Evolutionary conservation across 2,888 invertebrate species (phyloP), one percentile per base, ranked within the genome.

Genomic region (Heliconius ismenius): DNA sequence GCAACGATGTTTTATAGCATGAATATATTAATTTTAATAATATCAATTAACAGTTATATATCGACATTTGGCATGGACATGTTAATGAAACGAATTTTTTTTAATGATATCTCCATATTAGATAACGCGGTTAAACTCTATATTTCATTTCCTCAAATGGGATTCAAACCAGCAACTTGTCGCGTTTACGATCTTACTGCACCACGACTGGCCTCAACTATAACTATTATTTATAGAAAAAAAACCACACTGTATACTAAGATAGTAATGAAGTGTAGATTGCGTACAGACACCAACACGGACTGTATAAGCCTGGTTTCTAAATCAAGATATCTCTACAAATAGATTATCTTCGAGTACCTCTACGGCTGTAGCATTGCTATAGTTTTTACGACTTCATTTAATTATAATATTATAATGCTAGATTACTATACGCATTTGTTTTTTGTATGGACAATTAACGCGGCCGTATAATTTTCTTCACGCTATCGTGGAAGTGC

Each of bases 331-430:
- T 81, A 77, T n/a, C 11, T 79, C 81, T 78, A 80, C 81, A 79
- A 81, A 82, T 81, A 82, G 81, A 81, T 78, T 73, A 79, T 80
- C 73, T 73, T 82, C 83, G 82, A 84, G 86, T 87, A 54, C n/a
- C 58, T 26, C 26, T 26, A 62, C 64, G 68, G 73, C 39, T 65
- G 65, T 54, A 65, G 74, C 70, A 63, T 63, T 65, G 65, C 74
- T 62, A 58, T 60, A 54, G 36, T 74, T 74, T 77, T 79, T 76
- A 39, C 58, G 28, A 28, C 24, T 54, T 43, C 43, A 65, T 76
- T 76, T 67, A 73, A 76, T 76, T 76, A 73, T 58, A 60, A 72
- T 76, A 76, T 75, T 75, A 70, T 54, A 75, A 70, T 70, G 26
- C 49, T 11, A 13, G 32, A 65, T 36, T 64, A n/a, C 28, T 74